A percentile compares a stretch with the other conserved stretches of the same genome.
Conservation (phyloP, 2,888 invertebrate genomes). For the Epinotia demarniana region DNA sequence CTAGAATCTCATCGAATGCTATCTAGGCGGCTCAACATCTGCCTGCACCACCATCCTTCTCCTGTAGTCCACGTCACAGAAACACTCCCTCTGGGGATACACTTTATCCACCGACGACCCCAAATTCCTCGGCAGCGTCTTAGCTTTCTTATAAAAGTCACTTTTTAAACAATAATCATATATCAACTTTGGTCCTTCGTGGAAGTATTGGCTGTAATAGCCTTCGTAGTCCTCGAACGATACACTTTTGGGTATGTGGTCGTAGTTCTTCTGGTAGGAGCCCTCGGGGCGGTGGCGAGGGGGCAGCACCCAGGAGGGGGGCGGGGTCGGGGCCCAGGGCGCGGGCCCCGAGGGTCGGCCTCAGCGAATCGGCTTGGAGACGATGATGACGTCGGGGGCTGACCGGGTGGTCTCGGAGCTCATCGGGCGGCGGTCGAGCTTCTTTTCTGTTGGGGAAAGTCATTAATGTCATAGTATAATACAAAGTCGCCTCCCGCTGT, state of each 20-base stretch:
- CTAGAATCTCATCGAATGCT: constrained; percentile 58
- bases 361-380: constrained; percentile 83
- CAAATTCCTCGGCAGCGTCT: constrained; percentile 74
- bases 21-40: constrained; percentile 75
- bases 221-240: constrained; percentile 71
- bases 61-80: constrained; percentile 65
- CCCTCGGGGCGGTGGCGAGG: constrained; percentile 72
- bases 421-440: constrained; percentile 86
- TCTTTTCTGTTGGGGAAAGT: constrained; percentile 67
- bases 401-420: constrained; percentile 94
- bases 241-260: constrained; percentile 67
- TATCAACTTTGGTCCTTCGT: constrained; percentile 69
- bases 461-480: neutral
- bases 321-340: constrained; percentile 79
- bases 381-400: constrained; percentile 95
- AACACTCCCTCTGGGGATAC: constrained; percentile 71
- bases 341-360: constrained; percentile 80
- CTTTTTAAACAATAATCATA: constrained; percentile 79
- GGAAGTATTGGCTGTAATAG: constrained; percentile 74
- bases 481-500: too few species aligned
- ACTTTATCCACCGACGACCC: constrained; percentile 70
- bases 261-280: constrained; percentile 60
- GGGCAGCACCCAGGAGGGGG: constrained; percentile 65
- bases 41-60: constrained; percentile 68
- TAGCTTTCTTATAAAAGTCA: constrained; percentile 69